A percentile compares a stretch with the other conserved stretches of the same genome.
phyloP scores from a whole-genome alignment of 2,113 vertebrate genomes.

The Cyprinodon brontotheroides region DNA sequence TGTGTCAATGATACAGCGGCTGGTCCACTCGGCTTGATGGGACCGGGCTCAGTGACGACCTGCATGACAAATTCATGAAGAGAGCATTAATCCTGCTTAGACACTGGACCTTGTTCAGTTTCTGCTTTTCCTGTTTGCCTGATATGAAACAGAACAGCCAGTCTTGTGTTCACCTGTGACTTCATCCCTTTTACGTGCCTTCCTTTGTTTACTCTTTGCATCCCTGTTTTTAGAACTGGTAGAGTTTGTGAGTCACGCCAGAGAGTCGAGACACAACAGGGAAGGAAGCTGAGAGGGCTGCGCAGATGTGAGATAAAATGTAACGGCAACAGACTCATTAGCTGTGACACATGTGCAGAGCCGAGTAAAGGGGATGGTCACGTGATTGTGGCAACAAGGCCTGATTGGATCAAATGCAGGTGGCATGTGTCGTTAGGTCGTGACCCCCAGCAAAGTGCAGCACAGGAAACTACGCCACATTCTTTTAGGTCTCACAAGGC shows the following conservation, averaged over 20 bases:
- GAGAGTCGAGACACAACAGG: constrained; percentile 8
- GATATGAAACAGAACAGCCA: background rate
- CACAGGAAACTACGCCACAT: constrained; percentile 39
- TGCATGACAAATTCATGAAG: constrained; percentile 58
- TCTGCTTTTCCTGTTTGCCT: background rate
- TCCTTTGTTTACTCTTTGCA: background rate
- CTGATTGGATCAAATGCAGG: constrained; percentile 45
- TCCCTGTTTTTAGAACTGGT: background rate
- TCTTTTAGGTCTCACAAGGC: constrained; percentile 34
- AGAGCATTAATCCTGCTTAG: background rate
- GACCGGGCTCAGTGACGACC: constrained; percentile 31
- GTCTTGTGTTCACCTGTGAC: background rate
- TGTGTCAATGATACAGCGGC: constrained; percentile 62
- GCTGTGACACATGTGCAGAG: constrained; percentile 17
- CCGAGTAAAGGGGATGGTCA: constrained; percentile 10
- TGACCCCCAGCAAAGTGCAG: background rate
- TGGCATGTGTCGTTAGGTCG: constrained; percentile 27
- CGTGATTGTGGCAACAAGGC: background rate
- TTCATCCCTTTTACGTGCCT: background rate
- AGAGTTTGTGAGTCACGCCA: background rate
- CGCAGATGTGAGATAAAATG: constrained; percentile 46
- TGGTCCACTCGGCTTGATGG: constrained; percentile 40
- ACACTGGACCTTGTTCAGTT: background rate
- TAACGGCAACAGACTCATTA: background rate
- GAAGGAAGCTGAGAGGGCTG: constrained; percentile 41